Evolutionary conservation across 2,797 vertebrate species (phyloP), one percentile per base, ranked within the genome.

Genomic region (Staurois parvus): DNA sequence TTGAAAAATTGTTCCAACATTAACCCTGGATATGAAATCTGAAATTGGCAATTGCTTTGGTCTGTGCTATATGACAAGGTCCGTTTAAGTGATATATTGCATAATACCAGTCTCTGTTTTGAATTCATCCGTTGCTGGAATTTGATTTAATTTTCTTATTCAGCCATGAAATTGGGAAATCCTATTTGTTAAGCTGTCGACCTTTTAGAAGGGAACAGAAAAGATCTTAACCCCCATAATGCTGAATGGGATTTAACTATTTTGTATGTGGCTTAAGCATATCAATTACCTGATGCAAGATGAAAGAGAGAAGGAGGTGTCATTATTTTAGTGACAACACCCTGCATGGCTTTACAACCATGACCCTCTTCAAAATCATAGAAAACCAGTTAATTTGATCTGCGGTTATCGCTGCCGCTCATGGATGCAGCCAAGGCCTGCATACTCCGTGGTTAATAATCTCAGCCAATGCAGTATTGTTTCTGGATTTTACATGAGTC

Each of bases 131-230:
- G 10, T 62, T 74, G 40, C 34, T n/a, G 28, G 37, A 29, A 48
- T 75, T 67, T 83, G 21, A 42, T 68, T 76, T 30, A 4, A 68
- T 83, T 83, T 83, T 69, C 42, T 37, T 6, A 40, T 83, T 83
- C 72, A 32, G 3, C 64, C 62, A 68, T 84, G 26, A 70, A 70
- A 70, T 84, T 84, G 21, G 73, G 45, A 52, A 59, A 34, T 19
- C 32, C 11, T 77, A 69, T 77, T 32, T 15, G 28, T 32, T 76
- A 40, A 26, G 26, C 45, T 69, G 30, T 30, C n/a, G 73, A 21
- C 13, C 21, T 66, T 75, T 59, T 62, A 76, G 21, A 76, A 42
- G 30, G 56, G 15, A 48, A 8, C 10, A 15, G 29, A 45, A 66
- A 56, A 19, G 28, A 30, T 3, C 15, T 76, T 76, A 37, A 82